These are phyloP conservation scores for Neomonachus schauinslandi DNA, from an alignment of 2,113 vertebrate genomes.

Conservation along the genomic window DNA sequence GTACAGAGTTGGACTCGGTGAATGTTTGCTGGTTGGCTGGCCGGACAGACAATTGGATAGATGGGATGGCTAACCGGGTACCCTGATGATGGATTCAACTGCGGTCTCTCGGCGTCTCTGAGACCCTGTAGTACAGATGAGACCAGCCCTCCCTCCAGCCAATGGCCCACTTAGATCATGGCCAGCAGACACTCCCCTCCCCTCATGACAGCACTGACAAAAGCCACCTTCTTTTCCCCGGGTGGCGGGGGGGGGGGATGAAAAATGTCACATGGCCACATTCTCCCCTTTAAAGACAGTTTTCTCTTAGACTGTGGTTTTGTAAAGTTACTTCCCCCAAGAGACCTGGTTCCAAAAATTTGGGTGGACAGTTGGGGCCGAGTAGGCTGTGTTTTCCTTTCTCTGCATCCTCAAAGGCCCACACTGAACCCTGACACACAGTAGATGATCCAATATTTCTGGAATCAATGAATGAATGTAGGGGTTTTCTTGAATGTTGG, in stretches of 20 bases:
- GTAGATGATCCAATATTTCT: background rate
- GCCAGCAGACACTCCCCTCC: background rate
- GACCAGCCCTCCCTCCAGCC: background rate
- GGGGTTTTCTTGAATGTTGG: background rate
- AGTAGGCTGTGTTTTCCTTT: background rate
- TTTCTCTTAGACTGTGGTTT: conserved; percentile 7
- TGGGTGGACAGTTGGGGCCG: background rate
- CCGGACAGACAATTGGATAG: fast-evolving
- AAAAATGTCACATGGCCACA: background rate
- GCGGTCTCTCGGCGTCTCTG: background rate
- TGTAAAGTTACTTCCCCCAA: background rate
- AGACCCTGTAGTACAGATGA: background rate
- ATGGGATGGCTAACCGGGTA: background rate
- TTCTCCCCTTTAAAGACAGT: background rate
- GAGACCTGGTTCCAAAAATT: background rate
- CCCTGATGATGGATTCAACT: background rate
- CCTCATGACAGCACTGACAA: background rate
- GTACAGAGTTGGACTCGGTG: background rate
- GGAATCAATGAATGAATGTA: background rate
- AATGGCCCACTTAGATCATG: background rate
- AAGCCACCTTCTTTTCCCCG: background rate
- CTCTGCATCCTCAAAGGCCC: background rate
- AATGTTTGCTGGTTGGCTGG: background rate
- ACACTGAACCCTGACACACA: background rate
- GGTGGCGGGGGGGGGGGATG: background rate